phyloP scores from a whole-genome alignment of 2,888 invertebrate genomes.

The Agonum fuliginosum region DNA sequence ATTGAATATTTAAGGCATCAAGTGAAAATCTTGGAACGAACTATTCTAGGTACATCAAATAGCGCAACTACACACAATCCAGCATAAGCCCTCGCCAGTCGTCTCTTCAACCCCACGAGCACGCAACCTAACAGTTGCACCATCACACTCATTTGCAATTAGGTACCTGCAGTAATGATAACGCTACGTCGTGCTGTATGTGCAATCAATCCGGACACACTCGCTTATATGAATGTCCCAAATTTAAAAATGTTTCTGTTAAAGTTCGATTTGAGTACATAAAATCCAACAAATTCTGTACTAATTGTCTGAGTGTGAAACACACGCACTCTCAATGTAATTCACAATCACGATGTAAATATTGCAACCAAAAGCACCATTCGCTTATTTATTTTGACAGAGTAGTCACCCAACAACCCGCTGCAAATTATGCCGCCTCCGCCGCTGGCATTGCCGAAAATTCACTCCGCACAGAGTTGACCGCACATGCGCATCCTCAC shows the following conservation, averaged over 20 bases:
- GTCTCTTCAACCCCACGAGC: too few species aligned
- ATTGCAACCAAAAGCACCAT: not conserved
- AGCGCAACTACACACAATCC: too few species aligned
- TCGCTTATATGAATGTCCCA: not conserved
- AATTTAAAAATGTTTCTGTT: constrained; percentile 2
- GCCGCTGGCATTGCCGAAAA: not conserved
- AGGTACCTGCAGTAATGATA: not conserved
- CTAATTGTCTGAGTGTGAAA: not conserved
- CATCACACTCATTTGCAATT: not conserved
- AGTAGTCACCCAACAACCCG: not conserved
- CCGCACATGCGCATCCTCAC: not conserved
- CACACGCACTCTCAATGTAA: not conserved
- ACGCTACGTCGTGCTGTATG: too few species aligned
- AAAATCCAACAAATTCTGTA: not conserved
- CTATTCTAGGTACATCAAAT: not conserved
- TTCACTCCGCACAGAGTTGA: not conserved
- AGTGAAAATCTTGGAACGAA: not conserved
- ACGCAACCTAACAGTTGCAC: too few species aligned
- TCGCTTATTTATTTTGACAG: not conserved
- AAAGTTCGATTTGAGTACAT: not conserved
- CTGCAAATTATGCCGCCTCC: not conserved
- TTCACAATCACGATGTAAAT: not conserved
- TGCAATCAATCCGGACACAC: too few species aligned
- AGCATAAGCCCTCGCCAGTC: too few species aligned
- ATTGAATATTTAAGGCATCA: too few species aligned